Conservation (phyloP, 2,113 vertebrate genomes). For the Seriola quinqueradiata region DNA sequence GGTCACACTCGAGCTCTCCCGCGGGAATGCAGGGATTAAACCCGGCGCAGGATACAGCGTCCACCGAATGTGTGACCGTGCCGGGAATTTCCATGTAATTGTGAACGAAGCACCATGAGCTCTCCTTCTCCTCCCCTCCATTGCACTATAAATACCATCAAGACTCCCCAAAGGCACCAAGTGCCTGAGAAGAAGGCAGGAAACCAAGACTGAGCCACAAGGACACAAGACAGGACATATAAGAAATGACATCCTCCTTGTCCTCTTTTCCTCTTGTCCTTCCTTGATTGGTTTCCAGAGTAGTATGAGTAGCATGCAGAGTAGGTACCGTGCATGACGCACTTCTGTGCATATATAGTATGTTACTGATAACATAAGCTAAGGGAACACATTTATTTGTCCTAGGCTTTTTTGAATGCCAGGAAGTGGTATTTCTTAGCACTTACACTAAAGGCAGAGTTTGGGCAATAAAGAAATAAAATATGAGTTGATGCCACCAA, state of each 20-base stretch:
- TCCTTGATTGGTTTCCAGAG: constrained; percentile 45
- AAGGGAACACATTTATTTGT: background rate
- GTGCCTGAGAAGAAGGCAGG: constrained; percentile 40
- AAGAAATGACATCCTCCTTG: constrained; percentile 57
- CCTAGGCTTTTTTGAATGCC: background rate
- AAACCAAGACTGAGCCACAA: constrained; percentile 60
- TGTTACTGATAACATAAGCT: background rate
- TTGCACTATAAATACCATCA: constrained; percentile 72
- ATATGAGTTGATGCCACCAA: background rate
- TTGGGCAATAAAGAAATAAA: background rate
- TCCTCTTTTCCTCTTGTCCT: constrained; percentile 44
- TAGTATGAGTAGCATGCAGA: constrained; percentile 1
- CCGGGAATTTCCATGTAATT: constrained; percentile 85
- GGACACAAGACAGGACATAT: constrained; percentile 58
- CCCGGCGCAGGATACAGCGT: constrained; percentile 73
- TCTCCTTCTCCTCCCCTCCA: constrained; percentile 59
- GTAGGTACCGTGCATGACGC: constrained; percentile 9
- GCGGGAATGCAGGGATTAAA: constrained; percentile 79
- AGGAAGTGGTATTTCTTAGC: constrained; percentile 2
- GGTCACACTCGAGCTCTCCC: constrained; percentile 80
- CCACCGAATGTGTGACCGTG: constrained; percentile 78
- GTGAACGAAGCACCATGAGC: constrained; percentile 72
- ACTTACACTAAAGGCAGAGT: background rate
- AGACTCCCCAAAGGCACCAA: constrained; percentile 66
- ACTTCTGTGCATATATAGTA: background rate